phyloP scores from a whole-genome alignment of 1,140 invertebrate genomes.

The Diuraphis noxia region DNA sequence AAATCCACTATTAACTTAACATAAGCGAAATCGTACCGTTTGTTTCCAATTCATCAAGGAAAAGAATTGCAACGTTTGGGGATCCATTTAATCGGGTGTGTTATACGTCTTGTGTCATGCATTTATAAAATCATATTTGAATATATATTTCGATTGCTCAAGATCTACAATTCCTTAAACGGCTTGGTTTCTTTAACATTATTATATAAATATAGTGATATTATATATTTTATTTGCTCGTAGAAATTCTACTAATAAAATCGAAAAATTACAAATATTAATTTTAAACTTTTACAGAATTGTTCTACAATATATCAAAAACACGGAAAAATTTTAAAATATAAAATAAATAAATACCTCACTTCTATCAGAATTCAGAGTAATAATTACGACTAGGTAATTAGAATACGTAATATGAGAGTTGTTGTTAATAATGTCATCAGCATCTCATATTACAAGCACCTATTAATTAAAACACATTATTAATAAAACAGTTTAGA shows the following conservation, averaged over 20 bases:
- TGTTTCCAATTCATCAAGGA: not conserved
- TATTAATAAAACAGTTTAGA: not conserved
- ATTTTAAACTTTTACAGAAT: not conserved
- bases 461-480: not conserved
- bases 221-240: not conserved
- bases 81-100: not conserved
- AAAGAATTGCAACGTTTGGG: not conserved
- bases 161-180: not conserved
- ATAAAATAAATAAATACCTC: not conserved
- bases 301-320: not conserved
- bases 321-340: not conserved
- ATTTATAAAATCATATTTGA: not conserved
- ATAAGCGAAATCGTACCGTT: not conserved
- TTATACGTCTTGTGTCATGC: not conserved
- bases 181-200: not conserved
- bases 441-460: not conserved
- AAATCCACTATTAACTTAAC: not conserved
- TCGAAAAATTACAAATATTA: not conserved
- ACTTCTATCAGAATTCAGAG: not conserved
- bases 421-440: not conserved
- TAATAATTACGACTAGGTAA: not conserved
- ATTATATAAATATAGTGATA: not conserved
- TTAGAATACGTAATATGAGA: not conserved
- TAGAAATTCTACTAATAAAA: not conserved
- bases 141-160: not conserved